These are phyloP conservation scores for Phoenicopterus ruber DNA, from an alignment of 2,113 vertebrate species.

Conservation along the genomic window DNA sequence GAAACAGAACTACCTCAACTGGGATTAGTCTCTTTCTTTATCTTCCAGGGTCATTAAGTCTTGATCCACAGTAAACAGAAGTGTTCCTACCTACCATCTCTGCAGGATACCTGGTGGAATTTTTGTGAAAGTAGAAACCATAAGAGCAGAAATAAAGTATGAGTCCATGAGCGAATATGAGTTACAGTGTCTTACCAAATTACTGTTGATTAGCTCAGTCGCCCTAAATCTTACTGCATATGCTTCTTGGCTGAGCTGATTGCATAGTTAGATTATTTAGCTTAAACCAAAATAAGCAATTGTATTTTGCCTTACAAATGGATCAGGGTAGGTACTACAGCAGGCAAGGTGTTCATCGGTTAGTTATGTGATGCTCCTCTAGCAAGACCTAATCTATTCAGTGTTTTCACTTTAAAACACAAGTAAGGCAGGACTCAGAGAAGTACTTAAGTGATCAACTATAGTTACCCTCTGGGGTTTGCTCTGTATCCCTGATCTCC, in stretches of 20 bases:
- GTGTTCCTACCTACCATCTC: not conserved
- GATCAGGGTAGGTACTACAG: not conserved
- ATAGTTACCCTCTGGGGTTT: not conserved
- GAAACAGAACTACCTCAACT: not conserved
- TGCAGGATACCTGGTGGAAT: not conserved
- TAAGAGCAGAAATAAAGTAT: not conserved
- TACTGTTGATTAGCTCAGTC: not conserved
- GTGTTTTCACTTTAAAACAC: not conserved
- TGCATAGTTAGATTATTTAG: not conserved
- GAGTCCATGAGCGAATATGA: not conserved
- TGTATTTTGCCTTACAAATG: not conserved
- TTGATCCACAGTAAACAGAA: not conserved
- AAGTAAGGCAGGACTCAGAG: not conserved
- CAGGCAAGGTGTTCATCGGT: not conserved
- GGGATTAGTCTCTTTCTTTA: not conserved
- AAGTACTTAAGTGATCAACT: not conserved
- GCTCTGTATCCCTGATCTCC: not conserved
- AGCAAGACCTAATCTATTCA: not conserved
- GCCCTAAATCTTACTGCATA: not conserved
- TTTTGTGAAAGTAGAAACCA: not conserved
- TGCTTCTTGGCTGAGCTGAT: not conserved
- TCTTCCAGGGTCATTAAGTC: not conserved
- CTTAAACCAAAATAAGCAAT: not conserved
- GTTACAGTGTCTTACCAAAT: not conserved
- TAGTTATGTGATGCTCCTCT: not conserved